Evolutionary conservation across 2,888 invertebrate species (phyloP).

Genomic region (Epistrophe eligans): DNA sequence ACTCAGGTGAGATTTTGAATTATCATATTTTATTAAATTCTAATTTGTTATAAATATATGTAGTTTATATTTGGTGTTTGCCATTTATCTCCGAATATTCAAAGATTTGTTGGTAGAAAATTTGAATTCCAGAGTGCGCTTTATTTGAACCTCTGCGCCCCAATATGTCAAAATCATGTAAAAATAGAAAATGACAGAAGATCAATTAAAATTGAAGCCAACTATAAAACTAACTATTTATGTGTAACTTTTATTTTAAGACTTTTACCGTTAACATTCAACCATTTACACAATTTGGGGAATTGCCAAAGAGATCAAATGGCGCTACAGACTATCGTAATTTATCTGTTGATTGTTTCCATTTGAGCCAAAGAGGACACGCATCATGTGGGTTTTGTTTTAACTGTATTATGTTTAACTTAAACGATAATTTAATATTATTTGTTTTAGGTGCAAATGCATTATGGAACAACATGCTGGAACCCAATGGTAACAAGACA

Average conservation of each 20-base stretch:
- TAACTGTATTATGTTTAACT: background rate
- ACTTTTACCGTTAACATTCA: conserved; percentile 87
- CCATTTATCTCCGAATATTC: too few relatives aligned
- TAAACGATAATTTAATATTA: background rate
- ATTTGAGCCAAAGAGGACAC: conserved; percentile 86
- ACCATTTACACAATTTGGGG: conserved; percentile 84
- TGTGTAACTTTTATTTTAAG: conserved; percentile 78
- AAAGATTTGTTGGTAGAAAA: too few relatives aligned
- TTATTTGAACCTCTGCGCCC: too few relatives aligned
- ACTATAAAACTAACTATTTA: too few relatives aligned
- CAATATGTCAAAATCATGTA: too few relatives aligned
- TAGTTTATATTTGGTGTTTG: too few relatives aligned
- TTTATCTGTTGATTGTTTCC: conserved; percentile 87
- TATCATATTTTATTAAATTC: too few relatives aligned
- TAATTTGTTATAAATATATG: too few relatives aligned
- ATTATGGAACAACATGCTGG: conserved; percentile 87
- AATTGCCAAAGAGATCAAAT: conserved; percentile 82
- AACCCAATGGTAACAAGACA: conserved; percentile 85
- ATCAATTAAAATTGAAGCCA: too few relatives aligned
- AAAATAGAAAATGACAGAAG: too few relatives aligned
- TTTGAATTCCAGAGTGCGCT: too few relatives aligned
- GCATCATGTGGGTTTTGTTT: conserved; percentile 83
- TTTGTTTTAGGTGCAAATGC: conserved; percentile 84
- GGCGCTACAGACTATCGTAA: conserved; percentile 85
- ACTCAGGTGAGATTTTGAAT: conserved; percentile 80